A percentile compares a stretch with the other conserved stretches of the same genome.
These are phyloP conservation scores for Leptinotarsa texana DNA, from an alignment of 1,140 invertebrate genomes.

Conservation along the genomic window DNA sequence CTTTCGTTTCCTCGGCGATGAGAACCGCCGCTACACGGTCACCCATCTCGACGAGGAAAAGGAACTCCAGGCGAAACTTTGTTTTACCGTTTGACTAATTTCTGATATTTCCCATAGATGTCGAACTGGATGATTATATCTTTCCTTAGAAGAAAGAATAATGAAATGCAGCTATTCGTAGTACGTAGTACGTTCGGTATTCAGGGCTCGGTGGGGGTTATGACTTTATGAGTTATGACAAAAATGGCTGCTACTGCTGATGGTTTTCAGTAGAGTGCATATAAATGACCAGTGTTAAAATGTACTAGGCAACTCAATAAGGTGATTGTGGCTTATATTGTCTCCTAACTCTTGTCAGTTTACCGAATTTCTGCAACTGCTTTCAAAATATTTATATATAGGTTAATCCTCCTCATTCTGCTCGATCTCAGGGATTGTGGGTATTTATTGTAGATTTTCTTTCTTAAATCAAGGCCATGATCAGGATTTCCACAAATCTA, in stretches of 20 bases:
- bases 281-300: constrained; percentile 45
- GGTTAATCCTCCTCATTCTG: constrained; percentile 51
- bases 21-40: too few relatives aligned
- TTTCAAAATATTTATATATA: constrained; percentile 47
- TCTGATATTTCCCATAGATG: too few relatives aligned
- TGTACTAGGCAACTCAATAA: constrained; percentile 35
- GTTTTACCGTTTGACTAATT: too few relatives aligned
- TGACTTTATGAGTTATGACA: constrained; percentile 25
- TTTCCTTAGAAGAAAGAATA: too few relatives aligned
- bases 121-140: too few relatives aligned
- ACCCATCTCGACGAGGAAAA: too few relatives aligned
- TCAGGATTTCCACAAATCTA: constrained; percentile 13
- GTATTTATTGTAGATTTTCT: constrained; percentile 8
- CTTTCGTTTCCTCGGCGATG: too few relatives aligned
- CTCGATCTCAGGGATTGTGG: not conserved
- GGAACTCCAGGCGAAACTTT: too few relatives aligned
- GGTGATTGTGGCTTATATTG: constrained; percentile 36
- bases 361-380: constrained; percentile 20
- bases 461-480: constrained; percentile 15
- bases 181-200: constrained; percentile 5
- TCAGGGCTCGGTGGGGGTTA: constrained; percentile 49
- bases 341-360: not conserved
- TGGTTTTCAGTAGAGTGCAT: constrained; percentile 46
- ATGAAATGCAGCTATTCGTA: not conserved
- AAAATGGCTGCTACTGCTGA: constrained; percentile 53